Evolutionary conservation across 1,140 invertebrate genomes (phyloP), one percentile per base, ranked within the genome.

Genomic region (Neodiprion pinetum): DNA sequence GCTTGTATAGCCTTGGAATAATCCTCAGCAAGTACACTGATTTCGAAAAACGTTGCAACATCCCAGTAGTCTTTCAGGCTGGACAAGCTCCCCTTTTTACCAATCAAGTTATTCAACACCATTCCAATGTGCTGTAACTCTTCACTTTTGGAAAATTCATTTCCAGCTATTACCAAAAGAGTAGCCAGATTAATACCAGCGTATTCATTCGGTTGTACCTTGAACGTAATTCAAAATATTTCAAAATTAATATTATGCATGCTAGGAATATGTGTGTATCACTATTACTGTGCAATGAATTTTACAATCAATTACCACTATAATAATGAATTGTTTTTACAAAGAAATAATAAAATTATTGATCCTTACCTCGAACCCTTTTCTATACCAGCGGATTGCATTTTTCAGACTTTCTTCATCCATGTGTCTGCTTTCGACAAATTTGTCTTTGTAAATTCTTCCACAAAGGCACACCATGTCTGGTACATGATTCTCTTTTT

Each of bases 41-140:
- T 99, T 89, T 99, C 99, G 88, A 99, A 99, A 89, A 99, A 99
- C 1, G 98, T 99, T 0, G 99, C 99, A 9, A 99, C 97, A 89
- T 99, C 98, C 99, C 99, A 99, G 84, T 99, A 99, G 83, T 99
- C 98, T 80, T 95, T 95, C 3, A 99, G 88, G 21, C 95, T 96
- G 0, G 93, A 93, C 17, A 99, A 87, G 84, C 96, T 98, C 23
- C 98, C 98, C 88, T 99, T 99, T 83, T 98, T 96, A 0, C 99
- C 98, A 84, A 99, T 99, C 67, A 99, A 90, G 90, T 98, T 98
- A 87, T 99, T 99, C 68, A 99, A 87, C 7, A 97, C 95, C 92
- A 99, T 96, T 73, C 95, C 96, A 80, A 97, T 95, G 79, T 96
- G 94, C 83, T 98, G 96, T 61, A 98, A 87, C 86, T 98, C 97